A percentile compares a stretch with the other conserved stretches of the same genome.
Evolutionary conservation across 2,113 vertebrate species (phyloP).

Genomic region (Illadopsis cleaveri): DNA sequence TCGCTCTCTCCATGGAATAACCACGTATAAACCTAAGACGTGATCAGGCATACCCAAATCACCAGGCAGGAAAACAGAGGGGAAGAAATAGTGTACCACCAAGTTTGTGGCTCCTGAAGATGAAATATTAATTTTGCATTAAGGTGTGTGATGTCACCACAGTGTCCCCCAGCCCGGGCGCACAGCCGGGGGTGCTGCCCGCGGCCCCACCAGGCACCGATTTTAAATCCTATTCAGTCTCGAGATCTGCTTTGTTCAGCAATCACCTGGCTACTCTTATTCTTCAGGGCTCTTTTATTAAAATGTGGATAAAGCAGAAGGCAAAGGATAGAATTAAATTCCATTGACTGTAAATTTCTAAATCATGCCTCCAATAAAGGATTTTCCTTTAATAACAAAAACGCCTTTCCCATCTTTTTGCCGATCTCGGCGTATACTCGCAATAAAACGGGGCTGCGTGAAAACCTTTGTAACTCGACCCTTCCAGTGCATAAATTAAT

Average conservation of each 20-base stretch:
- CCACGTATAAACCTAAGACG: fast-evolving
- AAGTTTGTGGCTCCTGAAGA: neutral
- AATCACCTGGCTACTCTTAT: neutral
- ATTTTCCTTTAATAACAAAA: constrained; percentile 19
- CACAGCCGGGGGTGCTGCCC: neutral
- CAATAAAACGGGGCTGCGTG: neutral
- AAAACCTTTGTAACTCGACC: neutral
- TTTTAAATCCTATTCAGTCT: constrained; percentile 13
- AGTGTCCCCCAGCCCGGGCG: neutral
- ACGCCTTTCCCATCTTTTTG: neutral
- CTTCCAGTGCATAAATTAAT: constrained; percentile 9
- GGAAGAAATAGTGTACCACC: neutral
- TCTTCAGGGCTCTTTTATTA: constrained; percentile 60
- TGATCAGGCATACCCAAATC: neutral
- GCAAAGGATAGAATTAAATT: constrained; percentile 57
- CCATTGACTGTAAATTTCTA: constrained; percentile 28
- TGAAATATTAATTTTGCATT: neutral
- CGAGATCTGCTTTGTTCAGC: constrained; percentile 65
- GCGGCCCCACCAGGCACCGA: neutral
- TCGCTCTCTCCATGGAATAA: neutral
- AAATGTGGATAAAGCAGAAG: constrained; percentile 46
- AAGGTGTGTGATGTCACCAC: neutral
- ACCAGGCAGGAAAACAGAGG: neutral
- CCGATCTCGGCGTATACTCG: neutral
- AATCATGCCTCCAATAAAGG: constrained; percentile 3